phyloP scores from a whole-genome alignment of 1,140 invertebrate genomes.

The Pseudobourletiella spinata region DNA sequence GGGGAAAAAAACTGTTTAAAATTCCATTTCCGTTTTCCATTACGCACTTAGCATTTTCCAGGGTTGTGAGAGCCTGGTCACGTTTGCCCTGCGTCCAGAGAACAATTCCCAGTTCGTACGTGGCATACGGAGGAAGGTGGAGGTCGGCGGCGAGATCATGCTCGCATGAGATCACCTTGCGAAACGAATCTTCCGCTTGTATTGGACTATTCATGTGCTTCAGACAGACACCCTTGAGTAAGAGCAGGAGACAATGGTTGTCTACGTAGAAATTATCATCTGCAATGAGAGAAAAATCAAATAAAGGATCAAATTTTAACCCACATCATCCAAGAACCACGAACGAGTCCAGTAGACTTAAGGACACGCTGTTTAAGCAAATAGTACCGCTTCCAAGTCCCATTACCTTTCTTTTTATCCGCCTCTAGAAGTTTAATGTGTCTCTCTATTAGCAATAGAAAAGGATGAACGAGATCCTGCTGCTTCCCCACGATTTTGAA shows the following conservation, averaged over 20 bases:
- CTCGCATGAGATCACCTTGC: conserved; percentile 57
- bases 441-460: conserved; percentile 62
- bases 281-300: conserved; percentile 34
- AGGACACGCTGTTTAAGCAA: no score
- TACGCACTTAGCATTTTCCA: conserved; percentile 75
- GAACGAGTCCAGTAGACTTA: no score
- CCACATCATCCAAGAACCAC: no score
- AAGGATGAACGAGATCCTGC: conserved; percentile 53
- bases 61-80: conserved; percentile 56
- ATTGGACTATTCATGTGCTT: conserved; percentile 58
- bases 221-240: conserved; percentile 78
- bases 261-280: conserved; percentile 53
- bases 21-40: no score
- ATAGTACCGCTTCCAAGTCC: no score
- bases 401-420: conserved; percentile 36
- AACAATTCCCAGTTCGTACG: conserved; percentile 74
- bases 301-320: background rate
- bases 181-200: conserved; percentile 67
- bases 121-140: conserved; percentile 66
- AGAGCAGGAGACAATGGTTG: conserved; percentile 63
- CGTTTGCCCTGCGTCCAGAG: conserved; percentile 56
- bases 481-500: conserved; percentile 74
- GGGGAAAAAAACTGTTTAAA: no score
- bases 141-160: conserved; percentile 71
- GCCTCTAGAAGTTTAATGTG: conserved; percentile 29